Conservation (phyloP, 2,113 vertebrate species). For the Ptyas mucosa region DNA sequence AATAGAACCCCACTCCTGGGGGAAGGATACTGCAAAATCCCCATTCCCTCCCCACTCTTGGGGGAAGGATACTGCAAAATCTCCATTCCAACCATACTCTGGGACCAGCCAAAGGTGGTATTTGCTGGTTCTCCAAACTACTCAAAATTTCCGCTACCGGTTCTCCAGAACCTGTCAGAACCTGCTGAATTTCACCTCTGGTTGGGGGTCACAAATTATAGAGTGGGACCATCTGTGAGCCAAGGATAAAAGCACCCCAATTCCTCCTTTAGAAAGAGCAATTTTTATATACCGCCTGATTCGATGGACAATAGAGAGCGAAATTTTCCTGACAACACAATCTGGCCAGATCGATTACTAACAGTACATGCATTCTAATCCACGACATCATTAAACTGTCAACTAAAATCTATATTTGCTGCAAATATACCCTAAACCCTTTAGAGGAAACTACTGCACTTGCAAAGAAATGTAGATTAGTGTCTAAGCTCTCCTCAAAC, state of each 20-base stretch:
- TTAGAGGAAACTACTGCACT: neutral
- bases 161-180: too few relatives aligned
- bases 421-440: neutral
- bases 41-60: too few relatives aligned
- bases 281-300: constrained; percentile 11
- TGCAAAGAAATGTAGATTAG: neutral
- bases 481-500: neutral
- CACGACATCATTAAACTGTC: constrained; percentile 16
- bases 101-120: too few relatives aligned
- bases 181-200: too few relatives aligned
- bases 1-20: too few relatives aligned
- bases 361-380: constrained; percentile 8
- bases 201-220: neutral
- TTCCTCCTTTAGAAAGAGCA: neutral
- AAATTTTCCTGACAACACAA: neutral
- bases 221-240: neutral
- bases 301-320: neutral
- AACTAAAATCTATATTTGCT: neutral
- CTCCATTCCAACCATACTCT: too few relatives aligned
- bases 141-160: too few relatives aligned
- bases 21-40: too few relatives aligned
- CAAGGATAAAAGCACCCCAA: too few relatives aligned
- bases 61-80: too few relatives aligned
- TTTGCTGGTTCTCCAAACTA: too few relatives aligned
- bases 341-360: neutral